These are phyloP conservation scores for Eristalis arbustorum DNA, from an alignment of 2,888 invertebrate species.

Conservation along the genomic window DNA sequence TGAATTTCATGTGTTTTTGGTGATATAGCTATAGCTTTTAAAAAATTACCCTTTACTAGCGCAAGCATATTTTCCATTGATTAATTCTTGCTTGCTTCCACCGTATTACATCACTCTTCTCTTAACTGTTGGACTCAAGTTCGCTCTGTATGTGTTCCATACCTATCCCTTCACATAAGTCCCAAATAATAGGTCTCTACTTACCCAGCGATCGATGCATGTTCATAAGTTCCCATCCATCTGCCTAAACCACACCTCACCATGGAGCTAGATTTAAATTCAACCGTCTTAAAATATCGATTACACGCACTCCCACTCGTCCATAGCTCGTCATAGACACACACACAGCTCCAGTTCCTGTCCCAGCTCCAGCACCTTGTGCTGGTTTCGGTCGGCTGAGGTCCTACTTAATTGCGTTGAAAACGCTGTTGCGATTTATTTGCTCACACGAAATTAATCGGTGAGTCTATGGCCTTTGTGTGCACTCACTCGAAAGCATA, in stretches of 20 bases:
- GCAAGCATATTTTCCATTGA: too few species aligned
- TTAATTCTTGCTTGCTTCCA: too few species aligned
- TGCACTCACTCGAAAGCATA: constrained; percentile 49
- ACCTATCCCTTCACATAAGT: too few species aligned
- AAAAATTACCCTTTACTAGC: too few species aligned
- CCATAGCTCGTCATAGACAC: not conserved
- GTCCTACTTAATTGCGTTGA: constrained; percentile 61
- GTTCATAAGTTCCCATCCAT: not conserved
- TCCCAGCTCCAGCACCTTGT: not conserved
- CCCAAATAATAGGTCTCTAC: too few species aligned
- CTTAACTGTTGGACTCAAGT: too few species aligned
- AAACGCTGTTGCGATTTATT: constrained; percentile 58
- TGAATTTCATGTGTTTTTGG: too few species aligned
- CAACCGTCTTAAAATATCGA: constrained; percentile 17
- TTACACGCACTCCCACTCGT: constrained; percentile 2
- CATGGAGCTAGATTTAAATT: not conserved
- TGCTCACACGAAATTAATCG: constrained; percentile 62
- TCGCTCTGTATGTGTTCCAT: too few species aligned
- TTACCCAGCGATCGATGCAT: too few species aligned
- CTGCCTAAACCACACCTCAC: not conserved
- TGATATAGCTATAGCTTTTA: too few species aligned
- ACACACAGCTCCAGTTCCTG: not conserved
- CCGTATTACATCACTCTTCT: too few species aligned
- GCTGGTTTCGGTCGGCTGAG: not conserved
- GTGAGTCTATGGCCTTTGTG: constrained; percentile 51